Base-by-base conservation (phyloP, 2,888 invertebrate genomes). In the Meteorus cinctellus region DNA sequence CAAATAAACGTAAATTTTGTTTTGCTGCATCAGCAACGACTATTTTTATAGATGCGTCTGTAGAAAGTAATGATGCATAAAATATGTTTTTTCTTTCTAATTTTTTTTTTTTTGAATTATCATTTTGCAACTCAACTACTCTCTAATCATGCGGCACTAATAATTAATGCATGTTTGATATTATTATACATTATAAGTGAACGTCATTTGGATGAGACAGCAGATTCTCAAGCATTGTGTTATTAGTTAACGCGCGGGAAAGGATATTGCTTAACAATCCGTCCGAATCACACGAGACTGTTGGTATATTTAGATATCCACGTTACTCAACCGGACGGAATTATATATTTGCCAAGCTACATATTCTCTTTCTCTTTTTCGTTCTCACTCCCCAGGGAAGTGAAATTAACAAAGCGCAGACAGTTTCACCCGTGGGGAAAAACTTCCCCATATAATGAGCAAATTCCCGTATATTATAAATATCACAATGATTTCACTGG, bases 241-340 rank as follows among this genome's bases (percentile, higher is more conserved):
- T 55, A 59, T 31, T 74, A 74, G 74, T 74, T 74, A 67, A 48
- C 74, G 19, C 67, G 66, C 66, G 74, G 31, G 74, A 74, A 74
- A 74, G 74, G 74, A 74, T 74, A 29, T 74, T 74, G 74, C 74
- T 41, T 45, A 74, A 74, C 66, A 31, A 62, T 63, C 24, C 74
- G 59, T 67, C 74, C 74, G 67, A 74, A 74, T 74, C 74, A 60
- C 74, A 74, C 74, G 74, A 66, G 67, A 41, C 19, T 51, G 51
- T 29, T 36, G 14, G 48, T 55, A 19, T 31, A 48, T 5, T 4
- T 24, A 10, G 48, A 41, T 41, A 41, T 41, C 41, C 41, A 41
- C 12, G 67, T 74, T 74, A 55, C 55, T 31, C 60, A 74, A 74
- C 74, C 74, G 67, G 67, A 74, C 74, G 74, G 19, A 74, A 74